These are phyloP conservation scores for Gasteruption jaculator DNA, from an alignment of 2,888 invertebrate species.

Conservation along the genomic window DNA sequence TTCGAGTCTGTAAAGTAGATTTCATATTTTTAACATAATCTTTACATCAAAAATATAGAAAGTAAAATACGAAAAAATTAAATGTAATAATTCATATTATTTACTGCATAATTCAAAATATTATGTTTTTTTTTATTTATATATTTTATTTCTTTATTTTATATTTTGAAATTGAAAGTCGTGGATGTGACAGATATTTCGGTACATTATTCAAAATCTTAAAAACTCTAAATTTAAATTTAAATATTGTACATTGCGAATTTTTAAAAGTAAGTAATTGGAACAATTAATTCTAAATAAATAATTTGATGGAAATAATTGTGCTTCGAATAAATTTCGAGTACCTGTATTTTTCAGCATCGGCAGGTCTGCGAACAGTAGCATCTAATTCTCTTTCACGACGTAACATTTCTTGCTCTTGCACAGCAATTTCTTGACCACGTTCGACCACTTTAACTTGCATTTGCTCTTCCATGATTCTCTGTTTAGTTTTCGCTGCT, in stretches of 20 bases:
- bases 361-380: constrained; percentile 88
- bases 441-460: constrained; percentile 90
- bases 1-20: constrained; percentile 61
- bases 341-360: constrained; percentile 81
- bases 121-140: too few species aligned
- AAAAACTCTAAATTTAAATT: too few species aligned
- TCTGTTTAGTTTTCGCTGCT: constrained; percentile 93
- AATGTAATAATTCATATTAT: not conserved
- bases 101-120: too few species aligned
- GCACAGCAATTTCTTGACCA: constrained; percentile 89
- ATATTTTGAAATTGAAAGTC: too few species aligned
- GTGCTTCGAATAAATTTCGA: too few species aligned
- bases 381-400: constrained; percentile 91
- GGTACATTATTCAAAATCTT: too few species aligned
- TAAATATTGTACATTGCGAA: too few species aligned
- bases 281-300: too few species aligned
- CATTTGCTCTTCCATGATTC: constrained; percentile 96
- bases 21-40: constrained; percentile 8
- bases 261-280: too few species aligned
- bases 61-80: too few species aligned
- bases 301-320: too few species aligned
- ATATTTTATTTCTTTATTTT: not conserved
- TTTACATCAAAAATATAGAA: constrained; percentile 7
- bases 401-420: constrained; percentile 93
- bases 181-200: too few species aligned